Base-by-base conservation (phyloP, 2,113 vertebrate species). In the Pseudorhombus dupliciocellatus region DNA sequence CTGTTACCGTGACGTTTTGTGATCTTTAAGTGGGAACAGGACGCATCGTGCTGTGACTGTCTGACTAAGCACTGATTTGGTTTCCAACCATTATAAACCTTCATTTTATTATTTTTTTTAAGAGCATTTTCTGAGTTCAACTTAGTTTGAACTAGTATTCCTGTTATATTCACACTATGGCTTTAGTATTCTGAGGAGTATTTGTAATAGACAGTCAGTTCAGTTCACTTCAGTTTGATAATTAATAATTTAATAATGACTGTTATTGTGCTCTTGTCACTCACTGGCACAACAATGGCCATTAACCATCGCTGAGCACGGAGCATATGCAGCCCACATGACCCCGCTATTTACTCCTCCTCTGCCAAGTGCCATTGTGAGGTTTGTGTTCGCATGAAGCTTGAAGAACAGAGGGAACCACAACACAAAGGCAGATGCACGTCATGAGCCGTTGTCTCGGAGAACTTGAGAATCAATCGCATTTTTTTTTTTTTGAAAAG, bases 81-180 rank as follows among this genome's bases (percentile, higher is more conserved):
- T 79, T 42, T 31, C 24, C n/a, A 56, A 9, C 58, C 26, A n/a
- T 50, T 53, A 15, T 53, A 30, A 67, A 52, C 7, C 7, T 15
- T 59, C 12, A 40, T 73, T 58, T 8, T 12, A 52, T 25, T n/a
- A n/a, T n/a, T n/a, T n/a, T n/a, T 26, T n/a, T 59, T 50, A 20
- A 26, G 7, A 65, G 7, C 5, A 28, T 5, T 26, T 9, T 73
- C 28, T 37, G 46, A 15, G 4, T 59, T 65, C 7, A 22, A 22
- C 30, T 30, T 26, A 2, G 10, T 46, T 26, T 25, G 4, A 34
- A 40, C 14, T 21, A 21, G 14, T 46, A 6, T 18, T 0, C 5
- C 18, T 48, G 21, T 7, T n/a, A 7, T 46, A 46, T 46, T 46
- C 16, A 46, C 42, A 16, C 16, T 37, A 7, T 7, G 18, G 42